These are phyloP conservation scores for Meandrusa payeni DNA, from an alignment of 2,888 invertebrate genomes.

Conservation along the genomic window DNA sequence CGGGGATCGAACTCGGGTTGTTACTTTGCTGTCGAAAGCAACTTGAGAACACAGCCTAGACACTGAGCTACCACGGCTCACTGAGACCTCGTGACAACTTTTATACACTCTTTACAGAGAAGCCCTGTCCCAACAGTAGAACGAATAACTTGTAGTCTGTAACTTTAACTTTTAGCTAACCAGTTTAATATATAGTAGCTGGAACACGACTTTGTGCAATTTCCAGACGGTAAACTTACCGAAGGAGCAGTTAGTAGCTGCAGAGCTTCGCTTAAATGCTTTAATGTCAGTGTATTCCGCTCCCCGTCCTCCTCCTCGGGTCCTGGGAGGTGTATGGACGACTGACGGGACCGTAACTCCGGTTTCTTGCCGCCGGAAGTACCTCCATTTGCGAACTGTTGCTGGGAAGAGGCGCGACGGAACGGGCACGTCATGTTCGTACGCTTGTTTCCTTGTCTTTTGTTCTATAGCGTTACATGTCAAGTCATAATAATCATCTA, in stretches of 20 bases:
- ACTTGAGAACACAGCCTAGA: no score
- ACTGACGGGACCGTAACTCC: constrained; percentile 81
- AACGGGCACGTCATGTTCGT: constrained; percentile 80
- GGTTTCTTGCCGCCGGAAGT: constrained; percentile 59
- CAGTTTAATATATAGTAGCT: no score
- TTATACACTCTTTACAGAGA: no score
- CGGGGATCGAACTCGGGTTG: no score
- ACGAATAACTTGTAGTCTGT: no score
- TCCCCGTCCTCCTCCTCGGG: constrained; percentile 83
- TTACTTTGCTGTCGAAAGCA: no score
- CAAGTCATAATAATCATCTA: constrained; percentile 31
- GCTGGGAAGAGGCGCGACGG: constrained; percentile 77
- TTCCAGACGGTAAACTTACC: constrained; percentile 84
- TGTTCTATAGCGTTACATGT: constrained; percentile 16
- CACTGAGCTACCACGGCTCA: no score
- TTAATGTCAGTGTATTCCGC: constrained; percentile 85
- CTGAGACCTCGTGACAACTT: no score
- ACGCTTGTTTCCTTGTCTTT: constrained; percentile 8
- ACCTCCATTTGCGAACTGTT: constrained; percentile 74
- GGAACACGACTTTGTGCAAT: no score
- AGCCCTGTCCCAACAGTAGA: no score
- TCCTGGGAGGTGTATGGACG: constrained; percentile 83
- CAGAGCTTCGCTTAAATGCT: constrained; percentile 90
- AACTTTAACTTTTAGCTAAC: no score
- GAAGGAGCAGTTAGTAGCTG: constrained; percentile 90